A percentile compares a stretch with the other conserved stretches of the same genome.
phyloP scores from a whole-genome alignment of 2,797 vertebrate genomes.

The Poecilia picta region DNA sequence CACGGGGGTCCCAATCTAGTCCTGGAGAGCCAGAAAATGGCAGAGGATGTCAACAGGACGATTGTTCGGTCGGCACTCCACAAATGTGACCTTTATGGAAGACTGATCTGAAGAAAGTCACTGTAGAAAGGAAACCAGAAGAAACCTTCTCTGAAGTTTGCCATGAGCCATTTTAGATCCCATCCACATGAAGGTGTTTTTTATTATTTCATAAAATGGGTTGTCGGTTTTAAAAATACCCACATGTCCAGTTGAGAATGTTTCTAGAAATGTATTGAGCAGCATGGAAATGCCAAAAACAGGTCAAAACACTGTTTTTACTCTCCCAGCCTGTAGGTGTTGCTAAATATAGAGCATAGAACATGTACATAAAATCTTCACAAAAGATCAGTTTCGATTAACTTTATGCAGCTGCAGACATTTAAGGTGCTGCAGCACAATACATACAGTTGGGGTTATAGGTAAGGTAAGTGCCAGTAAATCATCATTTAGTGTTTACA shows the following conservation, averaged over 20 bases:
- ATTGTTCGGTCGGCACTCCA: too few species aligned
- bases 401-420: too few species aligned
- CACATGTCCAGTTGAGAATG: neutral
- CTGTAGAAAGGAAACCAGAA: neutral
- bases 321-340: too few species aligned
- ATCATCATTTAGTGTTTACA: too few species aligned
- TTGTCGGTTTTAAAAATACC: neutral
- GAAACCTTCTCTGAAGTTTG: neutral
- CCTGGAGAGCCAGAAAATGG: too few species aligned
- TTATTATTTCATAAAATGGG: neutral
- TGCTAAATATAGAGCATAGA: neutral
- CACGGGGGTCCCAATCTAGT: too few species aligned
- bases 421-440: neutral
- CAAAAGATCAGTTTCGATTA: neutral
- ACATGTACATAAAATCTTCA: neutral
- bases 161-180: neutral
- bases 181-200: neutral
- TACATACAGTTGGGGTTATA: neutral
- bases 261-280: neutral
- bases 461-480: too few species aligned
- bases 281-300: too few species aligned
- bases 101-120: too few species aligned
- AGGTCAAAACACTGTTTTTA: neutral
- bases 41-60: too few species aligned
- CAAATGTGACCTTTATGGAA: too few species aligned